Conservation (phyloP, 2,888 invertebrate species). For the Shargacucullia verbasci region DNA sequence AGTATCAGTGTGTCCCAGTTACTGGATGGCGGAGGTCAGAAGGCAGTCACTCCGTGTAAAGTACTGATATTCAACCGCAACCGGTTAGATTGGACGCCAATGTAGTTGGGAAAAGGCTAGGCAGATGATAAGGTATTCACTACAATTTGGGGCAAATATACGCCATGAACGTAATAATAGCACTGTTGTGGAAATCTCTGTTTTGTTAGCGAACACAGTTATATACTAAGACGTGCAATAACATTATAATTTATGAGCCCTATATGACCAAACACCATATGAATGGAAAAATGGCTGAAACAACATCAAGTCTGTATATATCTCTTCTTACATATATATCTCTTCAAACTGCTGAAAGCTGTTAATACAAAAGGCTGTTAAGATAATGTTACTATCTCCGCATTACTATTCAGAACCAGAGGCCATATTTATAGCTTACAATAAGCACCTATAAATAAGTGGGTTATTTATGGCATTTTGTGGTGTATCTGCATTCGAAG, state of each 20-base stretch:
- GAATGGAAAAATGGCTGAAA: slow-evolving; percentile 14
- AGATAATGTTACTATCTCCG: slow-evolving; percentile 59
- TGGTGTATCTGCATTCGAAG: slow-evolving; percentile 31
- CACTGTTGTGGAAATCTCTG: background rate
- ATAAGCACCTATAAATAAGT: slow-evolving; percentile 60
- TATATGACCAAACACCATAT: slow-evolving; percentile 13
- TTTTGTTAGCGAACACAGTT: background rate
- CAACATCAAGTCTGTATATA: slow-evolving; percentile 13
- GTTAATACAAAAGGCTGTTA: slow-evolving; percentile 38
- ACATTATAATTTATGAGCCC: slow-evolving; percentile 50
- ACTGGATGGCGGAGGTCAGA: too few species aligned
- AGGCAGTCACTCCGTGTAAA: too few species aligned
- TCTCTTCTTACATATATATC: background rate
- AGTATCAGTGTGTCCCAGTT: too few species aligned
- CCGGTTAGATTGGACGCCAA: too few species aligned
- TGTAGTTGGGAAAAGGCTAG: too few species aligned
- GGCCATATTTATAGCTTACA: slow-evolving; percentile 53
- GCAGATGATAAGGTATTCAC: too few species aligned
- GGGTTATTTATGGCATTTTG: slow-evolving; percentile 46
- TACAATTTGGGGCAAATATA: too few species aligned
- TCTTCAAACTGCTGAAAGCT: slow-evolving; percentile 1
- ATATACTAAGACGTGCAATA: slow-evolving; percentile 40
- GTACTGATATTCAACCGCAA: too few species aligned
- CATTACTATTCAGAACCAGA: slow-evolving; percentile 65
- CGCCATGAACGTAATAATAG: background rate